Base-by-base conservation (phyloP, 2,113 vertebrate species). In the Hirundichthys speculiger region DNA sequence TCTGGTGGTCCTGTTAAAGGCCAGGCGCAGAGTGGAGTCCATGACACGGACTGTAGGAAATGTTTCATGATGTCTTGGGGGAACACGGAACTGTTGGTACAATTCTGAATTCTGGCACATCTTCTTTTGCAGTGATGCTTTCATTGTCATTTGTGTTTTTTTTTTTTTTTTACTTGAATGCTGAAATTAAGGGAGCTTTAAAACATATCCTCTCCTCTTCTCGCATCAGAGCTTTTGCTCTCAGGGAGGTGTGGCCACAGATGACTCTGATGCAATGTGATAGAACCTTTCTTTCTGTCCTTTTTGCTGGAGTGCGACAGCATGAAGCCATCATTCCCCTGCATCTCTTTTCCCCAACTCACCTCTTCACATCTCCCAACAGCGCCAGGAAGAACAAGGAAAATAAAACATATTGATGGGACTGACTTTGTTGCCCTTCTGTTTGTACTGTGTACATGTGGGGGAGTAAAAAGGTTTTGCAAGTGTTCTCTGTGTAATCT, bases 221-320 rank as follows among this genome's bases (percentile, higher is more conserved):
- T 42, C 50, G 64, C 79, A 72, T 64, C 22, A 4, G 71, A 61
- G 64, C 64, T 71, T 49, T 48, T 53, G 38, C 49, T 57, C 10
- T 41, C 59, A 39, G 51, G 68, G 62, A 64, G 83, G 79, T 70
- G 77, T 79, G 77, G 57, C 63, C 73, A 42, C 72, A 64, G 66
- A 77, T 86, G 84, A 90, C 73, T 73, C 61, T 83, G 76, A 91
- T 90, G 73, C 45, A 41, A 80, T 87, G 78, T 85, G 88, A 89
- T 86, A 81, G 69, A 75, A 49, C 69, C 46, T 73, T 85, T 68
- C 66, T 75, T 75, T 84, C 57, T 74, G 69, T 84, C 77, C 77
- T 79, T 89, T 89, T 82, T 75, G 60, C 79, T 81, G 69, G 68
- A 57, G 42, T 78, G 58, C 88, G 85, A 83, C 82, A 86, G 81